Conservation (phyloP, 2,113 vertebrate genomes). For the Rhinolophus sinicus region DNA sequence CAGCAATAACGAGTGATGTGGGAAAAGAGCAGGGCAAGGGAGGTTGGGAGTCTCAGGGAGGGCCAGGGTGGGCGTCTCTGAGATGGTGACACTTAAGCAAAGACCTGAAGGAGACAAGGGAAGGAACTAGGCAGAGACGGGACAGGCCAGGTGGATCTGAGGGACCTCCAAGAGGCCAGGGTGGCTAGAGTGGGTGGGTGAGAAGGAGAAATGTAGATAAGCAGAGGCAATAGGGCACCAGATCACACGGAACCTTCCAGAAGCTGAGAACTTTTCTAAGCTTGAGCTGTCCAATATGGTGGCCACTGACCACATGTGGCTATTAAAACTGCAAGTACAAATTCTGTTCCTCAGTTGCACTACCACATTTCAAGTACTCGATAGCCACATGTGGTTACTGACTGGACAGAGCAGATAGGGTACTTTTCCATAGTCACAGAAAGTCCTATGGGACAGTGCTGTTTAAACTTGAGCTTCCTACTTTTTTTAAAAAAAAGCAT, state of each 20-base stretch:
- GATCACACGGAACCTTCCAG: neutral
- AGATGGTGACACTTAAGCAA: neutral
- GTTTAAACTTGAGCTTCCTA: neutral
- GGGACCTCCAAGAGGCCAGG: neutral
- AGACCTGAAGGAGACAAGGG: neutral
- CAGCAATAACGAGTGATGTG: neutral
- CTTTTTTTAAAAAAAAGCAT: neutral
- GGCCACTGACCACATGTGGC: neutral
- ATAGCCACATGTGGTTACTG: neutral
- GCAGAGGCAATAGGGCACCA: neutral
- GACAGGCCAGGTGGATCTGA: too few relatives aligned
- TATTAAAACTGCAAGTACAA: neutral
- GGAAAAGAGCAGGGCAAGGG: neutral
- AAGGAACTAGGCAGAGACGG: neutral
- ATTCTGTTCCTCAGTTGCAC: neutral
- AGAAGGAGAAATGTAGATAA: neutral
- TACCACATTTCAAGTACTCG: neutral
- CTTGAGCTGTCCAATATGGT: neutral
- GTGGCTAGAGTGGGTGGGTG: neutral
- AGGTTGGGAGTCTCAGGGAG: neutral
- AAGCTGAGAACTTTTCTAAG: neutral
- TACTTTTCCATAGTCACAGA: neutral
- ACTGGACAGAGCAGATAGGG: neutral
- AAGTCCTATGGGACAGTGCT: neutral
- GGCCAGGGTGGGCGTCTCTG: neutral